Base-by-base conservation (phyloP, 2,113 vertebrate genomes). In the Phrynosoma blainvillii region DNA sequence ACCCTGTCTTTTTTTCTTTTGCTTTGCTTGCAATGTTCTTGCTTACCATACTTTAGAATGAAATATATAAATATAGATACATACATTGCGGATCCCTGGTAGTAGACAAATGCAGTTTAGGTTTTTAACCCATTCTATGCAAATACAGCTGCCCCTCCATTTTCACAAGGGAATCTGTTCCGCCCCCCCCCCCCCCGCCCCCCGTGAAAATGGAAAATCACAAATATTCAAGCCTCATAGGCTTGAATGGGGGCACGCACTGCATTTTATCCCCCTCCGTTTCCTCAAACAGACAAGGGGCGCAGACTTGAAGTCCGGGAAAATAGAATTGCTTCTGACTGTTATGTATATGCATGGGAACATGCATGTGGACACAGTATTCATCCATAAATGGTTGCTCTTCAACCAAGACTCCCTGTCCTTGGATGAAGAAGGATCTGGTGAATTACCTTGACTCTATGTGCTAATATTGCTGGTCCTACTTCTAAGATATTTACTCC, bases 71-170 rank as follows among this genome's bases (percentile, higher is more conserved):
- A 73, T 32, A 81, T 5, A 36, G 23, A 36, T 14, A 85, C 87
- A 74, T 47, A 84, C 82, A 54, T 66, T 89, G 91, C 84, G 87
- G 82, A 7, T 92, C 77, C 74, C 86, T 84, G 77, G 83, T 87
- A 70, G 88, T 89, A 93, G 91, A 88, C 78, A 90, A 84, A 86
- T 75, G 80, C 0, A 12, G 92, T 88, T 80, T 71, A 88, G 79
- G 78, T 90, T 87, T 88, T 93, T 36, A 87, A 70, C 73, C 40
- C 23, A 87, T 42, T 77, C 91, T 74, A 83, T 40, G 25, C 42
- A 65, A 84, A 56, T n/a, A n/a, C n/a, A n/a, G n/a, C n/a, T n/a
- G n/a, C n/a, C n/a, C n/a, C n/a, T n/a, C n/a, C n/a, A n/a, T n/a
- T n/a, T n/a, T n/a, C n/a, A n/a, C n/a, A n/a, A n/a, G n/a, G n/a